Conservation (phyloP, 2,113 vertebrate species). For the Tyrannus savana region DNA sequence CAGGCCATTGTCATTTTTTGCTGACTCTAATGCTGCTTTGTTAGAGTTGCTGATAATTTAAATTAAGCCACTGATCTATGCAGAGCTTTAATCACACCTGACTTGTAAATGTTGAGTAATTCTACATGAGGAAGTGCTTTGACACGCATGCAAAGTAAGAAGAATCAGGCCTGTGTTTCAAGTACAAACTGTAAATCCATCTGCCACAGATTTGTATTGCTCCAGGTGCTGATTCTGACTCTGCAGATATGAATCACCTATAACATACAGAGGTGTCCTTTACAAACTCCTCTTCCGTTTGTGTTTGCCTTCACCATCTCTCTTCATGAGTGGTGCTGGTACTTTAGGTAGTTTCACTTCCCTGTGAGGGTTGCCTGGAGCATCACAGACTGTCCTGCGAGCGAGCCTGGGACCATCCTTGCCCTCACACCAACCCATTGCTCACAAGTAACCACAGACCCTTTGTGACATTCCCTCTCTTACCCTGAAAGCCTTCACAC, state of each 20-base stretch:
- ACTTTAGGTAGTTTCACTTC: background rate
- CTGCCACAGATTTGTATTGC: background rate
- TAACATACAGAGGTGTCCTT: background rate
- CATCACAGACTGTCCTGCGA: background rate
- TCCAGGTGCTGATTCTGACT: background rate
- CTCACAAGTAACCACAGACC: background rate
- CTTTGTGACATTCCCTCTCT: background rate
- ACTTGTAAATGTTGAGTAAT: background rate
- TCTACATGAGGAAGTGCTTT: background rate
- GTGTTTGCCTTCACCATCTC: background rate
- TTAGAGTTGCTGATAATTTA: background rate
- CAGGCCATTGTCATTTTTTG: background rate
- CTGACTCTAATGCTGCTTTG: background rate
- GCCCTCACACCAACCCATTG: background rate
- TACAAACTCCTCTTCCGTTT: background rate
- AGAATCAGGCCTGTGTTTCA: background rate
- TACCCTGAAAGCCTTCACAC: background rate
- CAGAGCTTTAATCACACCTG: background rate
- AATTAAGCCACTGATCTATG: background rate
- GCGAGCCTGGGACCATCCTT: background rate
- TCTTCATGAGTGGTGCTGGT: background rate
- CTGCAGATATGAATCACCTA: background rate
- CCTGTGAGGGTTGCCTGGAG: background rate
- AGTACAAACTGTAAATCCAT: background rate
- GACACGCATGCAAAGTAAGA: background rate